A percentile compares a stretch with the other conserved stretches of the same genome.
phyloP scores from a whole-genome alignment of 2,113 vertebrate species.

The Brevimyrus niger region DNA sequence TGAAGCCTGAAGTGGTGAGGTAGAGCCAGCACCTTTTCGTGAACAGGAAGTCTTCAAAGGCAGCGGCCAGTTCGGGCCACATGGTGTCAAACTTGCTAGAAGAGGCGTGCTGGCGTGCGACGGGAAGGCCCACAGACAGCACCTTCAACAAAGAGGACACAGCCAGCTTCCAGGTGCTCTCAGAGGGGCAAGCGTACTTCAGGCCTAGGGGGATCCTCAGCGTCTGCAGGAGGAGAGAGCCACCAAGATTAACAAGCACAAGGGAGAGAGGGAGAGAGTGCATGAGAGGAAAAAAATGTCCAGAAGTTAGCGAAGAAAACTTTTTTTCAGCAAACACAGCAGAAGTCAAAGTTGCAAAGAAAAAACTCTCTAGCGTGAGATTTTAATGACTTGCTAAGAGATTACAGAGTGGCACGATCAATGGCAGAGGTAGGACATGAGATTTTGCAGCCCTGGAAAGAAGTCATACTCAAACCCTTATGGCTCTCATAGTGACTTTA shows the following conservation, averaged over 20 bases:
- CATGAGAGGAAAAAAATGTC: not conserved
- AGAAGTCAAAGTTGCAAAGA: not conserved
- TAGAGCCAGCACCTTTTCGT: constrained; percentile 79
- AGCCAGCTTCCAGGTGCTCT: constrained; percentile 95
- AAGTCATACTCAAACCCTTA: not conserved
- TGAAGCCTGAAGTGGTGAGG: not conserved
- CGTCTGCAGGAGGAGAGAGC: constrained; percentile 57
- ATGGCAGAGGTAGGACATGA: not conserved
- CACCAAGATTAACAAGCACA: not conserved
- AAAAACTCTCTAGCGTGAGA: not conserved
- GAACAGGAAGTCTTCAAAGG: constrained; percentile 97
- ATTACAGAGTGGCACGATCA: not conserved
- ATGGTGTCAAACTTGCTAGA: constrained; percentile 94
- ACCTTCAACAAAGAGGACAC: constrained; percentile 91
- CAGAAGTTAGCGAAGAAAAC: not conserved
- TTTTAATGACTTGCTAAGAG: not conserved
- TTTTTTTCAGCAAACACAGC: not conserved
- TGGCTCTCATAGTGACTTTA: not conserved
- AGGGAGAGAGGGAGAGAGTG: not conserved
- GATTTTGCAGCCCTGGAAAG: not conserved
- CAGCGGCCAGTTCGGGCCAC: constrained; percentile 92
- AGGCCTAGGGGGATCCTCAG: constrained; percentile 82
- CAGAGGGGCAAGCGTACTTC: constrained; percentile 95
- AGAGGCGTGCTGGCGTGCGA: constrained; percentile 90
- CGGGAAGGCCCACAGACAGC: constrained; percentile 86